phyloP scores from a whole-genome alignment of 2,113 vertebrate species.

The rat (Rattus norvegicus) region GRCr8 NC_086021.1:113818501-113819000 shows the following conservation, averaged over 20 bases:
- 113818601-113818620: conserved; percentile 66
- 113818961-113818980: no score
- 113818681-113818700: conserved; percentile 44
- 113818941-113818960: no score
- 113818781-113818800: not conserved
- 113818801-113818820: no score
- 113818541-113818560: conserved; percentile 80
- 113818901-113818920: no score
- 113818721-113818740: not conserved
- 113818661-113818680: conserved; percentile 56
- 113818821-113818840: no score
- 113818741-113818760: not conserved
- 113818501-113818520: conserved; percentile 78
- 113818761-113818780: conserved; percentile 53
- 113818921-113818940: no score
- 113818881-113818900: no score
- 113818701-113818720: conserved; percentile 3
- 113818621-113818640: conserved; percentile 63
- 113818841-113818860: no score
- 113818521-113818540: conserved; percentile 71
- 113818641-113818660: conserved; percentile 35
- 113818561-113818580: conserved; percentile 70
- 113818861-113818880: no score
- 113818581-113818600: conserved; percentile 74
- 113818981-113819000: no score